Base-by-base conservation (phyloP, 1,140 invertebrate species). In the Notospermus geniculatus region DNA sequence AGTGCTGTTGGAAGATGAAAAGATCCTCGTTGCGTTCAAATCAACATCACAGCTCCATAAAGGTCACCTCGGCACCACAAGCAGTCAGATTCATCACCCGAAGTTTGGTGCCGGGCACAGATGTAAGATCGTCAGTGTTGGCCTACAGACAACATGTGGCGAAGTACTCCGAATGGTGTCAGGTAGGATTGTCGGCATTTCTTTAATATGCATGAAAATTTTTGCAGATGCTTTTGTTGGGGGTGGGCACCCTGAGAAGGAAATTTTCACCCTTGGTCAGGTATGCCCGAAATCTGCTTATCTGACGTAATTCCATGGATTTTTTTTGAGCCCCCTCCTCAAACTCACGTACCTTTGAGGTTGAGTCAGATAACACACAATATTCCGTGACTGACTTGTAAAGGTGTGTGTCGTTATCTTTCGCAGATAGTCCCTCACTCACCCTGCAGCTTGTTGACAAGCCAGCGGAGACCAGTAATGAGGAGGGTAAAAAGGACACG, bases 1-100 rank as follows among this genome's bases (percentile, higher is more conserved):
- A 74, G 82, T 95, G 27, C 82, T 95, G 19, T 80, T 95, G 43
- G 91, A 93, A 71, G 90, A 89, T 74, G 91, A 95, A 77, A 91
- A 90, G 67, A 86, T 91, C 41, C 83, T 87, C 11, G 88, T 83
- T 1, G 87, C 87, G 46, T 83, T 91, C 27, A 86, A 85, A 23
- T 70, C 69, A 15, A 43, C 53, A 15, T 62, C 59, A 19, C 56
- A 59, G 11, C 54, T 64, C 22, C 54, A 60, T 22, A 65, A 66
- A 32, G 61, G 57, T 60, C 72, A 22, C 62, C 64, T 36, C 45
- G 61, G 57, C 52, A 63, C 36, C 63, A 58, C 54, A 61, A 59
- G 45, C 67, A 64, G 54, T 66, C 67, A 59, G 13, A 61, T 73
- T 15, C 67, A 71, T 82, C 80, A 79, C 63, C 80, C 72, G 65